Evolutionary conservation across 2,888 invertebrate species (phyloP).

Genomic region (Actias luna): DNA sequence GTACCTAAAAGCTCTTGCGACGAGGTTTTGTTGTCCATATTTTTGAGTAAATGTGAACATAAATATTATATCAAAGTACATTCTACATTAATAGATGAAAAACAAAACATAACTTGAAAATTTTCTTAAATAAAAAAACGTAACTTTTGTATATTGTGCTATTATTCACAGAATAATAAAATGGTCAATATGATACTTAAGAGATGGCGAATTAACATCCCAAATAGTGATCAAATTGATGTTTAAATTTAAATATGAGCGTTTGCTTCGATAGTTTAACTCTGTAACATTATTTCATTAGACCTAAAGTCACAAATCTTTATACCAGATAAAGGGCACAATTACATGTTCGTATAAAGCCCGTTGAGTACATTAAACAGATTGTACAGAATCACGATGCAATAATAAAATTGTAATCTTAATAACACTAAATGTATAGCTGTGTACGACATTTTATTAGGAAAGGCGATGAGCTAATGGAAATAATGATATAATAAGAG

Average conservation of each 20-base stretch:
- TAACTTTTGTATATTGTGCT: too few relatives aligned
- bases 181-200: too few relatives aligned
- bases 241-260: neutral
- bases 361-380: conserved; percentile 1
- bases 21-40: too few relatives aligned
- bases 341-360: neutral
- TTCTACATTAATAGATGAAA: too few relatives aligned
- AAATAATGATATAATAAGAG: neutral
- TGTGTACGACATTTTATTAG: neutral
- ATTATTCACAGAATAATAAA: too few relatives aligned
- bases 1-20: too few relatives aligned
- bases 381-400: conserved; percentile 21
- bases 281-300: neutral
- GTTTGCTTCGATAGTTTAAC: neutral
- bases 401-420: conserved; percentile 23
- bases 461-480: neutral
- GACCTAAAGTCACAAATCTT: neutral
- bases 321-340: neutral
- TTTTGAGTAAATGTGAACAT: too few relatives aligned
- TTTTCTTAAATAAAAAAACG: too few relatives aligned
- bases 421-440: neutral
- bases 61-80: too few relatives aligned
- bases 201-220: too few relatives aligned
- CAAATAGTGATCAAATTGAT: too few relatives aligned
- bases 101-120: neutral